phyloP scores from a whole-genome alignment of 2,113 vertebrate genomes.

The Penelope pileata region DNA sequence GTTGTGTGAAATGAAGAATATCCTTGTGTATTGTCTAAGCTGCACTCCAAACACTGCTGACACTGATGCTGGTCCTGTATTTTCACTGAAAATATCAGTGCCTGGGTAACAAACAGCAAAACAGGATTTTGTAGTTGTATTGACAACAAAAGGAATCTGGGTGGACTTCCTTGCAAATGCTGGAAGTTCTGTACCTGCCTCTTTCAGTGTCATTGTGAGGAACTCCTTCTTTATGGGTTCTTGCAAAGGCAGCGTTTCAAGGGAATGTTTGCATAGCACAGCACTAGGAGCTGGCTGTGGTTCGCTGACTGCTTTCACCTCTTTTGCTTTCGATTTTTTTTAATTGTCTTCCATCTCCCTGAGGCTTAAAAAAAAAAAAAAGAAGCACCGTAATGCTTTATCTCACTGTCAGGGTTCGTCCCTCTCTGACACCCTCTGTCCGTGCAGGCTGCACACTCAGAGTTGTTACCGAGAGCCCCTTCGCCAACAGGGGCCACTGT shows the following conservation, averaged over 20 bases:
- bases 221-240: neutral
- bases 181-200: neutral
- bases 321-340: neutral
- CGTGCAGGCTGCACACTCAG: too few species aligned
- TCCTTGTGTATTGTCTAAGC: neutral
- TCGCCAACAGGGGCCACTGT: slow-evolving; percentile 50
- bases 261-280: neutral
- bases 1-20: neutral
- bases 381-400: neutral
- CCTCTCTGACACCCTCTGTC: too few species aligned
- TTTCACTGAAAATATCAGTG: neutral
- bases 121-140: neutral
- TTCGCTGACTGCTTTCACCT: neutral
- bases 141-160: neutral
- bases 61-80: neutral
- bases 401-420: neutral
- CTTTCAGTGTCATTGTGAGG: neutral
- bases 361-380: neutral
- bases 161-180: neutral
- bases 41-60: neutral
- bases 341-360: neutral
- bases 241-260: neutral
- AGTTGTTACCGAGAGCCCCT: too few species aligned
- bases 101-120: neutral
- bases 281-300: neutral